These are phyloP conservation scores for Nixonia krombeini DNA, from an alignment of 1,140 invertebrate genomes.

Conservation along the genomic window DNA sequence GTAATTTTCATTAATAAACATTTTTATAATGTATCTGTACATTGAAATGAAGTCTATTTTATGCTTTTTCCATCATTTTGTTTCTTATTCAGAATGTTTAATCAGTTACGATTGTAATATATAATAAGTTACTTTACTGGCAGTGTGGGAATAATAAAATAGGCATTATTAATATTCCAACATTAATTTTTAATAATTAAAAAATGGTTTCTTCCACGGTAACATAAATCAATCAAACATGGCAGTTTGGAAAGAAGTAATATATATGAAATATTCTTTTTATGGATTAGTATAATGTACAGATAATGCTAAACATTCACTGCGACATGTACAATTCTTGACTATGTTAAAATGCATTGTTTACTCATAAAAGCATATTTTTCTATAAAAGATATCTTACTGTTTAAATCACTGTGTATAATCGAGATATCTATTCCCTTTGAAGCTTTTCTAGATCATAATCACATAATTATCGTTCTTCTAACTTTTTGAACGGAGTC, in stretches of 20 bases:
- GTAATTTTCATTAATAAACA: too few relatives aligned
- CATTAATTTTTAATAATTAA: slow-evolving; percentile 38
- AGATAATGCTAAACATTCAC: neutral
- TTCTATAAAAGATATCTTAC: slow-evolving; percentile 5
- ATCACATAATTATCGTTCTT: slow-evolving; percentile 22
- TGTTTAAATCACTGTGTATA: slow-evolving; percentile 1
- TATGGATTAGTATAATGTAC: neutral
- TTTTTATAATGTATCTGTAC: too few relatives aligned
- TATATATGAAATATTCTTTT: neutral
- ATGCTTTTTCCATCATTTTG: too few relatives aligned
- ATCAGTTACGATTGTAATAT: neutral
- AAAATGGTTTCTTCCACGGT: slow-evolving; percentile 25
- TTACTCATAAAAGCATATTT: slow-evolving; percentile 14
- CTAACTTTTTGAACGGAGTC: slow-evolving; percentile 14
- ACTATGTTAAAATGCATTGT: slow-evolving; percentile 18
- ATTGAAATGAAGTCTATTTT: too few relatives aligned
- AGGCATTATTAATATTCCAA: slow-evolving; percentile 25
- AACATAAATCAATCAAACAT: slow-evolving; percentile 21
- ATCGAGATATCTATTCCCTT: slow-evolving; percentile 3
- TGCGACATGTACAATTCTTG: neutral
- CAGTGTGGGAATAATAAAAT: slow-evolving; percentile 37
- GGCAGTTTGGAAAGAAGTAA: slow-evolving; percentile 12
- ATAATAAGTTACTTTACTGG: slow-evolving; percentile 1
- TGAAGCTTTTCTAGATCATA: slow-evolving; percentile 14
- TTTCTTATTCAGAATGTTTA: too few relatives aligned